Conservation (phyloP, 2,888 invertebrate genomes). For the Ophion obscuratus region DNA sequence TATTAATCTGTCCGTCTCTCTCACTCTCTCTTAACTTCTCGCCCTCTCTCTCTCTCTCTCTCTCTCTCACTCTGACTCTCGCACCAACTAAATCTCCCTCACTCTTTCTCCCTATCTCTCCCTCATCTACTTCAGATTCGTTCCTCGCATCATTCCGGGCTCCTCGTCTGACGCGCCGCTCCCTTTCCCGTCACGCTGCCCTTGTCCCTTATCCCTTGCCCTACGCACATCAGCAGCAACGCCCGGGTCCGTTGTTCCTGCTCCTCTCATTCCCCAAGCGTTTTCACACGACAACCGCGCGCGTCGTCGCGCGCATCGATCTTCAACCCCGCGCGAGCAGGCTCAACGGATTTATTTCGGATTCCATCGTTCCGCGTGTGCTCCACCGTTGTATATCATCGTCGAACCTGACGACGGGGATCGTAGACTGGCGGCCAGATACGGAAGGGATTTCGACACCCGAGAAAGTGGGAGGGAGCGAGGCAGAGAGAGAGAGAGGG, state of each 20-base stretch:
- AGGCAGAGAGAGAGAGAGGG: not conserved
- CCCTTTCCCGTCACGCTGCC: conserved; percentile 1
- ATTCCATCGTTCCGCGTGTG: conserved; percentile 30
- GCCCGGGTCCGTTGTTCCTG: conserved; percentile 37
- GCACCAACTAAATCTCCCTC: conserved; percentile 11
- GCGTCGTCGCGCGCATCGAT: conserved; percentile 67
- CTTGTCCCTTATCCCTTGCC: conserved; percentile 52
- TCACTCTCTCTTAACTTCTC: not conserved
- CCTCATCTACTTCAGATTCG: conserved; percentile 15
- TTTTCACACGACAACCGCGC: conserved; percentile 27
- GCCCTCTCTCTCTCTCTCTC: not conserved
- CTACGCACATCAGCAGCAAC: conserved; percentile 1
- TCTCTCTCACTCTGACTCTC: too few species aligned
- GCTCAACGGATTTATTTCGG: conserved; percentile 72
- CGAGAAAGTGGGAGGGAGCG: not conserved
- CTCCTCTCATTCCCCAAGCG: conserved; percentile 13
- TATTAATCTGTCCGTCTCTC: too few species aligned
- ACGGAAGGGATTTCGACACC: conserved; percentile 17
- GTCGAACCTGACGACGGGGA: conserved; percentile 30
- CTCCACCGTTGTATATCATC: conserved; percentile 36
- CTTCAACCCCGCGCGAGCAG: conserved; percentile 56
- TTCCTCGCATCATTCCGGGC: conserved; percentile 12
- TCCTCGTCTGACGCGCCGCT: conserved; percentile 6
- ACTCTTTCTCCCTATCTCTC: conserved; percentile 15
- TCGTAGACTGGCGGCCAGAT: not conserved